Conservation (phyloP, 2,888 invertebrate species). For the Stramonita haemastoma region DNA sequence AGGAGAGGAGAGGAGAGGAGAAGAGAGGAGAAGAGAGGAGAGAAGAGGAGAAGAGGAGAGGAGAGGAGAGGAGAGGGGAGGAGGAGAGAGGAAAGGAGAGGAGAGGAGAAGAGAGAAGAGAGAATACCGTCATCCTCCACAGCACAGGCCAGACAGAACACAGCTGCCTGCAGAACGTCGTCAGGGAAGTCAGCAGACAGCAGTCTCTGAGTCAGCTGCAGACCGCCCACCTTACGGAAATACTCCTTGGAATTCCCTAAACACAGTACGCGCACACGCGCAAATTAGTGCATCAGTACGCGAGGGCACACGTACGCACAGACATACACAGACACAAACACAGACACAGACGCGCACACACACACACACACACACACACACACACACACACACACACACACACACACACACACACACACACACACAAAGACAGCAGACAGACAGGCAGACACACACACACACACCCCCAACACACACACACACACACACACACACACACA, state of each 20-base stretch:
- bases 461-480: not conserved
- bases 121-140: slow-evolving; percentile 65
- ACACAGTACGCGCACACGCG: not conserved
- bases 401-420: not conserved
- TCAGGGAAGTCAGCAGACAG: slow-evolving; percentile 50
- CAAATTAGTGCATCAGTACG: too few relatives aligned
- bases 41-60: too few relatives aligned
- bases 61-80: too few relatives aligned
- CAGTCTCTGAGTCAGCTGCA: slow-evolving; percentile 58
- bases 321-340: too few relatives aligned
- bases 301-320: not conserved
- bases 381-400: not conserved
- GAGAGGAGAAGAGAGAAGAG: not conserved
- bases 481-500: not conserved
- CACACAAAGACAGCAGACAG: not conserved
- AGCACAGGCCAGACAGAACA: slow-evolving; percentile 68
- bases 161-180: slow-evolving; percentile 59
- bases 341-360: too few relatives aligned
- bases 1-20: too few relatives aligned
- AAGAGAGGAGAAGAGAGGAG: too few relatives aligned
- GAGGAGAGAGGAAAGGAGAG: too few relatives aligned
- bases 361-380: not conserved
- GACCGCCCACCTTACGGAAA: slow-evolving; percentile 60
- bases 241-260: slow-evolving; percentile 59
- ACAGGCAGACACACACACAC: not conserved